Base-by-base conservation (phyloP, 2,797 vertebrate species). In the Micropoecilia bifurca region DNA sequence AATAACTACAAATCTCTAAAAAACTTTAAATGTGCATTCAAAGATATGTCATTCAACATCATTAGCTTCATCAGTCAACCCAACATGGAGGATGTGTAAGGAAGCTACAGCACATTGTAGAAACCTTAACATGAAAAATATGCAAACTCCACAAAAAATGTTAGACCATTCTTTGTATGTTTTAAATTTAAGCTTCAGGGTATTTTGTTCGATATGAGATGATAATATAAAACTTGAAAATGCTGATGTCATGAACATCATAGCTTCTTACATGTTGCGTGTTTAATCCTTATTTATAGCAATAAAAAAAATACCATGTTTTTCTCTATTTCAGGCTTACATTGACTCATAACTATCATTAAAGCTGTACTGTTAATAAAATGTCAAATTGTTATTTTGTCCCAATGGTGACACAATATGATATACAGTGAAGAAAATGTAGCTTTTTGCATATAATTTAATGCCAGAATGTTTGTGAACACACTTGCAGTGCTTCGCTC, bases 381-480 rank as follows among this genome's bases (percentile, higher is more conserved):
- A 76, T 71, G 22, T 76, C n/a, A 73, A 36, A 75, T 78, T 87
- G 63, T 25, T 18, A 75, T 57, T 33, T 33, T 9, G 14, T 28
- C 73, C 55, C 81, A 47, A 74, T 63, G 83, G 78, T 66, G 75
- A 84, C 77, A 81, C 81, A 69, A 66, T 22, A 82, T 30, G 59
- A 6, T 59, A 78, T 53, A 41, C 72, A 83, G 22, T 59, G 41
- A 63, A 59, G 73, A 1, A 13, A 68, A 69, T 47, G 48, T 76
- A 69, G 28, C 30, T 83, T 50, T 80, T 90, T 89, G 76, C 78
- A 89, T 86, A 57, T 81, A 84, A 79, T 79, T 77, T 63, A 80
- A 45, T 68, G 36, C 30, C 73, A 81, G 79, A 86, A 63, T 53
- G n/a, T 55, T 72, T 39, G 4, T 59, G 47, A 20, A 43, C 47